Evolutionary conservation across 2,797 vertebrate species (phyloP).

Genomic region (Smutsia gigantea): DNA sequence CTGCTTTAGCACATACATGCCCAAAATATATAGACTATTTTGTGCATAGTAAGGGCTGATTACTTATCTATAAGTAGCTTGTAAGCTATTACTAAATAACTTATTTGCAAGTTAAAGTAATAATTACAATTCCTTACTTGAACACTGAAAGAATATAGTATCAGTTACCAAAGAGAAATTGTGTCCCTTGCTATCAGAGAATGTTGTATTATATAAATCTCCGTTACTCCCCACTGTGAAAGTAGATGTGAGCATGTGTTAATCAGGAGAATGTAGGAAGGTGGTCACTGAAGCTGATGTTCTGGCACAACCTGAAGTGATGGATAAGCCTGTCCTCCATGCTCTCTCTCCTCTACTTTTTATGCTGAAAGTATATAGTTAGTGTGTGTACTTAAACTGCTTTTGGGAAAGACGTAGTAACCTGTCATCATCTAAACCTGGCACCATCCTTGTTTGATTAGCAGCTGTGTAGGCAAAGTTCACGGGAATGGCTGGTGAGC

Average conservation of each 20-base stretch:
- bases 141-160: background rate
- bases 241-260: background rate
- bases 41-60: background rate
- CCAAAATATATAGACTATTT: background rate
- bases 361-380: background rate
- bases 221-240: background rate
- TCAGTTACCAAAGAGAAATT: background rate
- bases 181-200: background rate
- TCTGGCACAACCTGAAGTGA: background rate
- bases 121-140: background rate
- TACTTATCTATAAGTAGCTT: background rate
- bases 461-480: background rate
- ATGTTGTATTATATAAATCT: fast-evolving
- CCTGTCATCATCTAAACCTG: background rate
- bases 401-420: background rate
- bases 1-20: background rate
- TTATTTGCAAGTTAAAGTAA: background rate
- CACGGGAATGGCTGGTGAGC: background rate
- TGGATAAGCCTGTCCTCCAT: background rate
- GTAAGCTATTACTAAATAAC: background rate
- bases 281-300: fast-evolving
- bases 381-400: background rate
- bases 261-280: background rate
- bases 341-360: background rate
- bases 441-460: background rate